Percentiles rank a stretch among this genome's conserved stretches.
These are phyloP conservation scores for Reticulitermes lucifugus DNA, from an alignment of 2,888 invertebrate genomes.

Conservation along the genomic window DNA sequence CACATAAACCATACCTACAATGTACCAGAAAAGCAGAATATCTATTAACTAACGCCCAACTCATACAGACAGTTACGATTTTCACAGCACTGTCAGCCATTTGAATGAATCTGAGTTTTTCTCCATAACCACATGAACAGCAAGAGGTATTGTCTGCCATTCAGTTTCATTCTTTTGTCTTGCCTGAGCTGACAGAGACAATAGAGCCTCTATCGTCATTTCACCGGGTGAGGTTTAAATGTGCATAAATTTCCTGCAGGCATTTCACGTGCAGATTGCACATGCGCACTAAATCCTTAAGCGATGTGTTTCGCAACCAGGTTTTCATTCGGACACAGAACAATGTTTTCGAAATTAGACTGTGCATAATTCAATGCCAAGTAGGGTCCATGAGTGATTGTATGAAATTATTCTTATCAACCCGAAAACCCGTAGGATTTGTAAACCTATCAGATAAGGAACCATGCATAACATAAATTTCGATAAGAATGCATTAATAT, in stretches of 20 bases:
- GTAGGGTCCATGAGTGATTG: too few relatives aligned
- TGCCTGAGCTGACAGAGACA: background rate
- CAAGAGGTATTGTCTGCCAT: background rate
- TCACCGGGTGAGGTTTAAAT: background rate
- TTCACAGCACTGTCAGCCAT: background rate
- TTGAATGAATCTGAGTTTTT: background rate
- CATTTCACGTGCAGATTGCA: background rate
- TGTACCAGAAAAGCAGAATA: too few relatives aligned
- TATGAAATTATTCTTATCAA: too few relatives aligned
- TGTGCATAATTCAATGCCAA: too few relatives aligned
- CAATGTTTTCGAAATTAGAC: too few relatives aligned
- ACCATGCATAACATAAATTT: too few relatives aligned
- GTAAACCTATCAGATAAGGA: too few relatives aligned
- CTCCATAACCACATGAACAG: background rate
- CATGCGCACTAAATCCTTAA: background rate
- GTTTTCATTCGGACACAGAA: too few relatives aligned
- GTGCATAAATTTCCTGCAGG: background rate
- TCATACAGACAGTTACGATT: background rate
- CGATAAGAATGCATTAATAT: too few relatives aligned
- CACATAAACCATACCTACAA: too few relatives aligned
- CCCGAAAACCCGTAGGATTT: too few relatives aligned
- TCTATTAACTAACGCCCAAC: too few relatives aligned
- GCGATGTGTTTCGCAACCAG: background rate
- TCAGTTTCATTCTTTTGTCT: background rate
- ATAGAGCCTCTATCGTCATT: background rate